phyloP scores from a whole-genome alignment of 2,888 invertebrate genomes.

The Cyclophora albipunctata region DNA sequence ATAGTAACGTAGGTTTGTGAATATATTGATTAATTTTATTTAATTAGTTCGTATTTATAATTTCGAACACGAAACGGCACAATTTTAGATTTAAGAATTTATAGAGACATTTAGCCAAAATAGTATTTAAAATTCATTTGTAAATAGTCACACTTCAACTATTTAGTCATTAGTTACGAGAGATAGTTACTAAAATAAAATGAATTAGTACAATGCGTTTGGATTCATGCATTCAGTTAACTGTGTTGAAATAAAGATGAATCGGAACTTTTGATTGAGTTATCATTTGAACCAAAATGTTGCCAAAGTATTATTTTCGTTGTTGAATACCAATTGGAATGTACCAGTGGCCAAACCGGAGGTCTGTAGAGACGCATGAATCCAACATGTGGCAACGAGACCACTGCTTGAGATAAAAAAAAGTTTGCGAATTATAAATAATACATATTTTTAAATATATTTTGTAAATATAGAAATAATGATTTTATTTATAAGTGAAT shows the following conservation, averaged over 20 bases:
- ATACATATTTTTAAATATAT: slow-evolving; percentile 69
- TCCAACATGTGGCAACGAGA: slow-evolving; percentile 32
- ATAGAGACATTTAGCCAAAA: slow-evolving; percentile 73
- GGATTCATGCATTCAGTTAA: slow-evolving; percentile 40
- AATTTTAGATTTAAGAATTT: slow-evolving; percentile 62
- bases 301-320: slow-evolving; percentile 24
- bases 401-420: slow-evolving; percentile 42
- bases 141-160: slow-evolving; percentile 64
- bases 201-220: slow-evolving; percentile 58
- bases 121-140: slow-evolving; percentile 59
- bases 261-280: too few species aligned
- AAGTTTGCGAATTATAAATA: slow-evolving; percentile 58
- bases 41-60: slow-evolving; percentile 29
- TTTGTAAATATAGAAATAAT: slow-evolving; percentile 66
- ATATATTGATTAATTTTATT: slow-evolving; percentile 24
- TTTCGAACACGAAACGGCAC: slow-evolving; percentile 59
- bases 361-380: slow-evolving; percentile 28
- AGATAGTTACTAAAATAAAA: slow-evolving; percentile 48
- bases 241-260: slow-evolving; percentile 1
- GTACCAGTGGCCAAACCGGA: slow-evolving; percentile 1
- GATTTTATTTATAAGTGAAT: slow-evolving; percentile 27
- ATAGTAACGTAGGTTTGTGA: slow-evolving; percentile 40
- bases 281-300: slow-evolving; percentile 8
- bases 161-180: slow-evolving; percentile 47
- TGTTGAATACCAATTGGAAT: slow-evolving; percentile 15